Evolutionary conservation across 92 coral and sea anemone genomes (phyloP).

Genomic region (Bergia sp.): DNA sequence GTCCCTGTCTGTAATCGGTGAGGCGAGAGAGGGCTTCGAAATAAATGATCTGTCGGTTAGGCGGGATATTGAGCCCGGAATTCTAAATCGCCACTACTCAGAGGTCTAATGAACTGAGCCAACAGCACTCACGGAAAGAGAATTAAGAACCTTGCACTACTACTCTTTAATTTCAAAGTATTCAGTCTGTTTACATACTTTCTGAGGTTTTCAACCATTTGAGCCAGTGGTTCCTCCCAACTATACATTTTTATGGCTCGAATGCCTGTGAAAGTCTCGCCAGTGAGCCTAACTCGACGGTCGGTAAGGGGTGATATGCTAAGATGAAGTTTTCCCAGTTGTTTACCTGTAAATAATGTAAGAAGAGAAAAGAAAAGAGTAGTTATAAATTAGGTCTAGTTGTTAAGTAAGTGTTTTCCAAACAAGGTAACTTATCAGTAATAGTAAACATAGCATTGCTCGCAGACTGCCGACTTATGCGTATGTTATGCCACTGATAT

Average conservation of each 20-base stretch:
- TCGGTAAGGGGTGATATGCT: constrained; percentile 63
- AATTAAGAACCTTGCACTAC: not conserved
- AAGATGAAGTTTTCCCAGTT: constrained; percentile 52
- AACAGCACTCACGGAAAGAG: not conserved
- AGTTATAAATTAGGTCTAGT: not conserved
- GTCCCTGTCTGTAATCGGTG: not conserved
- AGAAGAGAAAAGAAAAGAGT: not conserved
- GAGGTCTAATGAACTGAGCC: no score
- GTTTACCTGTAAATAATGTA: constrained; percentile 3
- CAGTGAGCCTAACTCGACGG: constrained; percentile 49
- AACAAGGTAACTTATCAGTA: no score
- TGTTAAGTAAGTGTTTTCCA: not conserved
- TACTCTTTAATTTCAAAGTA: not conserved
- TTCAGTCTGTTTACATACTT: constrained; percentile 3
- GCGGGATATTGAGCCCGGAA: not conserved
- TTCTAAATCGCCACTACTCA: no score
- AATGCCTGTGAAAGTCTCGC: constrained; percentile 28
- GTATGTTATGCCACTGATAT: no score
- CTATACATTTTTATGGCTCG: constrained; percentile 40
- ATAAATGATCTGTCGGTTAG: not conserved
- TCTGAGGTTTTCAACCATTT: constrained; percentile 36
- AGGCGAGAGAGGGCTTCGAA: not conserved
- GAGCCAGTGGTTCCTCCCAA: constrained; percentile 32
- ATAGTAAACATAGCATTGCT: no score
- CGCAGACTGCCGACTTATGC: no score